Conservation (phyloP, 2,113 vertebrate genomes). For the Copsychus sechellarum region DNA sequence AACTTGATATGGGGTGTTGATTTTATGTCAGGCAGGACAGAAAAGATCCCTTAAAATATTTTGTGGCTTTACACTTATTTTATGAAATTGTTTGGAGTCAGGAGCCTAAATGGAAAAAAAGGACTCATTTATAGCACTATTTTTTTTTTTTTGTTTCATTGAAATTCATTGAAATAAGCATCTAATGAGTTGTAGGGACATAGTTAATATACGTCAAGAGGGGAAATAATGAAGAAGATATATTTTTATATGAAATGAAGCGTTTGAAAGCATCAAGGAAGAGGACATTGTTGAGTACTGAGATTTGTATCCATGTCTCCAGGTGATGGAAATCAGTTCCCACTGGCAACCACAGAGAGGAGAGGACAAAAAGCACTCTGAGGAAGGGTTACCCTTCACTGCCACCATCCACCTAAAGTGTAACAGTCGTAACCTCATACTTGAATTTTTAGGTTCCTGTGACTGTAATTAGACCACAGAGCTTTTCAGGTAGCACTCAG, state of each 20-base stretch:
- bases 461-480: background rate
- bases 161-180: background rate
- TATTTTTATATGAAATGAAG: background rate
- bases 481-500: background rate
- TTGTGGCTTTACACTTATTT: background rate
- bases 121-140: background rate
- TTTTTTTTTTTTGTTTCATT: background rate
- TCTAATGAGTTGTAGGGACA: background rate
- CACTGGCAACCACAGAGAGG: background rate
- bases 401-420: background rate
- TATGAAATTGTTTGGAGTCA: background rate
- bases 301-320: background rate
- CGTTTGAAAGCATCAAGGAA: background rate
- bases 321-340: background rate
- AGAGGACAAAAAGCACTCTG: background rate
- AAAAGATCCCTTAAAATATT: background rate
- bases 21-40: background rate
- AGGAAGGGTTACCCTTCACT: background rate
- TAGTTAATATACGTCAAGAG: background rate
- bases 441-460: background rate
- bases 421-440: background rate
- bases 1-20: accelerated
- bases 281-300: background rate
- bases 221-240: background rate
- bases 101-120: background rate